Evolutionary conservation across 2,113 vertebrate species (phyloP).

Genomic region (Phrynocephalus versicolor): DNA sequence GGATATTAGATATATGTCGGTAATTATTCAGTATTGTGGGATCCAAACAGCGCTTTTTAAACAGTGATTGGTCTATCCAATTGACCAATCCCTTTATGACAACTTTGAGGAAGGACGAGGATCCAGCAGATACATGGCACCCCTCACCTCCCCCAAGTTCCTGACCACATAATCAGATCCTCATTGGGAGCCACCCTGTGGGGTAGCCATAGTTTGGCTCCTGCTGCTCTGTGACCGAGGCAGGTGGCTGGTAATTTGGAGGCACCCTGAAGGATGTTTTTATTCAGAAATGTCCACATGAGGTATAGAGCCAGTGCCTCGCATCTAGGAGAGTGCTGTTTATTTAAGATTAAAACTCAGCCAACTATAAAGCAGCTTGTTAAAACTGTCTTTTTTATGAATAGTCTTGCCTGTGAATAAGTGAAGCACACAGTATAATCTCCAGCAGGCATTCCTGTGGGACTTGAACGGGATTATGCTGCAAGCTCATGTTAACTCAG

Average conservation of each 20-base stretch:
- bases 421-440: background rate
- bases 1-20: no score
- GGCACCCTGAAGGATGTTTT: background rate
- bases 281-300: background rate
- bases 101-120: no score
- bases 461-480: background rate
- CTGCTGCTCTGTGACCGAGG: background rate
- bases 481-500: background rate
- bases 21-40: no score
- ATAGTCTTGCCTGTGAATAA: background rate
- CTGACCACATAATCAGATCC: no score
- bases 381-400: background rate
- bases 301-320: background rate
- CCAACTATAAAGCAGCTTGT: background rate
- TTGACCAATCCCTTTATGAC: no score
- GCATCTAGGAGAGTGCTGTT: background rate
- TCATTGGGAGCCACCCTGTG: no score
- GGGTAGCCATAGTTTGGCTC: background rate
- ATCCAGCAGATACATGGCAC: no score
- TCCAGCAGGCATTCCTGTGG: background rate
- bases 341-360: background rate
- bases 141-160: no score
- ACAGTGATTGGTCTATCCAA: no score
- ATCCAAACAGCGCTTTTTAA: no score
- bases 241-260: background rate